These are phyloP conservation scores for Trissolcus japonicus DNA, from an alignment of 2,888 invertebrate genomes.

Conservation along the genomic window DNA sequence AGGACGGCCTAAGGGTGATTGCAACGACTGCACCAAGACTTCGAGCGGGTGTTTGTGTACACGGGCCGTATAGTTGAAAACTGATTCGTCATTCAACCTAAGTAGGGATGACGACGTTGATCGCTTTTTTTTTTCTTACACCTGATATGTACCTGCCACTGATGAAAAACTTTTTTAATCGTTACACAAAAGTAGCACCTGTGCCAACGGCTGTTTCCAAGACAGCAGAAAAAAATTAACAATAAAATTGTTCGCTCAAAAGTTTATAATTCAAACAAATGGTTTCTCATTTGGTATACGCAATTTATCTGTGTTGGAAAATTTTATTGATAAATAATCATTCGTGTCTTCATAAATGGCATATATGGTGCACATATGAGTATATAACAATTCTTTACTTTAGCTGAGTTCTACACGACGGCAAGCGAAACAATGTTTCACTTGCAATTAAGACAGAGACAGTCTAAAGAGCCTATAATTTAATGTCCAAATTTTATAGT, in stretches of 20 bases:
- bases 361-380: too few species aligned
- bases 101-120: conserved; percentile 66
- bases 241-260: not conserved
- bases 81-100: conserved; percentile 73
- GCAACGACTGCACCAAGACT: conserved; percentile 22
- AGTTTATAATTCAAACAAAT: not conserved
- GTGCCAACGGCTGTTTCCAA: conserved; percentile 18
- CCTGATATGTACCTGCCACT: conserved; percentile 70
- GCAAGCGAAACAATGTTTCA: not conserved
- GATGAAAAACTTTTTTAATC: conserved; percentile 69
- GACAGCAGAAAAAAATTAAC: not conserved
- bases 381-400: too few species aligned
- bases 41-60: conserved; percentile 19
- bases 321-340: too few species aligned
- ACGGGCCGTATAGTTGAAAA: conserved; percentile 63
- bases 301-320: too few species aligned
- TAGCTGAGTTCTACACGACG: too few species aligned
- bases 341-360: too few species aligned
- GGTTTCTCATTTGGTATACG: not conserved
- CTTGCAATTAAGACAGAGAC: conserved; percentile 23
- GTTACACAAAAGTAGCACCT: conserved; percentile 56
- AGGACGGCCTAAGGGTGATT: conserved; percentile 18
- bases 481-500: conserved; percentile 27
- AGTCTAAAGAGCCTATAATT: conserved; percentile 32
- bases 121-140: conserved; percentile 62